Percentiles rank a stretch among this genome's conserved stretches.
Evolutionary conservation across 2,888 invertebrate species (phyloP).

Genomic region (Platynereis dumerilii): DNA sequence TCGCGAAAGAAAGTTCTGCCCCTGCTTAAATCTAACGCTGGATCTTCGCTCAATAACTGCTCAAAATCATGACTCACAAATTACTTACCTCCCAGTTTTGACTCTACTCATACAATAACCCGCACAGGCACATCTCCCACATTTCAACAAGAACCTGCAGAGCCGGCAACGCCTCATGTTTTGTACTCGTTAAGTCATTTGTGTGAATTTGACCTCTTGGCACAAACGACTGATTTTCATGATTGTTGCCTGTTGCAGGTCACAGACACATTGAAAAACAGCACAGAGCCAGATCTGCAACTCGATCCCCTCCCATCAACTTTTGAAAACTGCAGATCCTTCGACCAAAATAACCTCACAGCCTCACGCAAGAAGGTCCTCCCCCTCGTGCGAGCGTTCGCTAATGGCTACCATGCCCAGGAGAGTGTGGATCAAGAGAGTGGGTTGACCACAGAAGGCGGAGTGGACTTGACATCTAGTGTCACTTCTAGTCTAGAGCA

Average conservation of each 20-base stretch:
- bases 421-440: too few species aligned
- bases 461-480: neutral
- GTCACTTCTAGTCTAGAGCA: conserved; percentile 3
- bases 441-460: neutral
- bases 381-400: conserved; percentile 45
- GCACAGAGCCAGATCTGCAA: conserved; percentile 43
- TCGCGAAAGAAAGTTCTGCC: conserved; percentile 61
- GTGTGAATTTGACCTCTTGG: too few species aligned
- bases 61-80: neutral
- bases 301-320: conserved; percentile 41
- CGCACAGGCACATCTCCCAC: too few species aligned
- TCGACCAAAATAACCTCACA: conserved; percentile 53
- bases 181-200: too few species aligned
- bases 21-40: conserved; percentile 26
- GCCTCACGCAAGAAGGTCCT: conserved; percentile 59
- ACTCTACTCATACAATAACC: too few species aligned
- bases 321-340: conserved; percentile 40
- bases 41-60: neutral
- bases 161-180: neutral
- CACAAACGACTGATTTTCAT: too few species aligned
- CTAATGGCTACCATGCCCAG: neutral
- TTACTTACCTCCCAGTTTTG: neutral
- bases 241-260: conserved; percentile 42
- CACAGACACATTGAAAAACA: conserved; percentile 43
- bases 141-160: neutral